Conservation (phyloP, 2,113 vertebrate species). For the Gasterosteus nipponicus region DNA sequence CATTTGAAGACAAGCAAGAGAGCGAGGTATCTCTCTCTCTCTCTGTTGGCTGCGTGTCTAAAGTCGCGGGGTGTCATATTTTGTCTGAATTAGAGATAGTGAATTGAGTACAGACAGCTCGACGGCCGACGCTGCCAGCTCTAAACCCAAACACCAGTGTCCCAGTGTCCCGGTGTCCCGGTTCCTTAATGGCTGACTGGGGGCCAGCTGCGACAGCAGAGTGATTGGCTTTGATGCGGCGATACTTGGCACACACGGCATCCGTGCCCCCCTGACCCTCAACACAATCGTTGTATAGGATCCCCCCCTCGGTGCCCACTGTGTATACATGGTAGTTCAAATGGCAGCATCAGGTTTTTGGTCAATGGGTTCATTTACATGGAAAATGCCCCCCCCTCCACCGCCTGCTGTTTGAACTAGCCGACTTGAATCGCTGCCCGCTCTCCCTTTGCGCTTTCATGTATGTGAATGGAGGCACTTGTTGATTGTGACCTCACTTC, state of each 20-base stretch:
- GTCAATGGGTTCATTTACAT: constrained; percentile 79
- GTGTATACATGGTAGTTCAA: constrained; percentile 73
- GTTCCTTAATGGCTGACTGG: constrained; percentile 49
- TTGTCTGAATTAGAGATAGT: constrained; percentile 55
- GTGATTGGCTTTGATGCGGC: constrained; percentile 60
- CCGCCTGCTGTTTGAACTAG: constrained; percentile 73
- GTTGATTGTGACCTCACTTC: constrained; percentile 80
- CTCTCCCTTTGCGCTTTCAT: constrained; percentile 76
- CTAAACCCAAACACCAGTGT: constrained; percentile 44
- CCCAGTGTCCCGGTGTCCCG: constrained; percentile 2
- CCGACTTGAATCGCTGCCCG: constrained; percentile 74
- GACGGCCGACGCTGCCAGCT: constrained; percentile 48
- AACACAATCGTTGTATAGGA: constrained; percentile 69
- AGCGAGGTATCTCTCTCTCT: constrained; percentile 45
- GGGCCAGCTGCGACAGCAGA: constrained; percentile 35
- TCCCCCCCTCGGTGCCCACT: constrained; percentile 69
- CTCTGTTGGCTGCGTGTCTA: constrained; percentile 21
- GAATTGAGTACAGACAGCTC: constrained; percentile 44
- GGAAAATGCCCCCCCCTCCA: constrained; percentile 75
- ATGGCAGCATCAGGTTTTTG: constrained; percentile 69
- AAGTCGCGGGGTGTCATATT: constrained; percentile 41
- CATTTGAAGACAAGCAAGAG: constrained; percentile 31
- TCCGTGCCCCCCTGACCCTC: constrained; percentile 61
- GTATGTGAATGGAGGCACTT: constrained; percentile 79
- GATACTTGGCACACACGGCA: constrained; percentile 66